phyloP scores from a whole-genome alignment of 2,888 invertebrate species.

The Liodrosophila aerea region DNA sequence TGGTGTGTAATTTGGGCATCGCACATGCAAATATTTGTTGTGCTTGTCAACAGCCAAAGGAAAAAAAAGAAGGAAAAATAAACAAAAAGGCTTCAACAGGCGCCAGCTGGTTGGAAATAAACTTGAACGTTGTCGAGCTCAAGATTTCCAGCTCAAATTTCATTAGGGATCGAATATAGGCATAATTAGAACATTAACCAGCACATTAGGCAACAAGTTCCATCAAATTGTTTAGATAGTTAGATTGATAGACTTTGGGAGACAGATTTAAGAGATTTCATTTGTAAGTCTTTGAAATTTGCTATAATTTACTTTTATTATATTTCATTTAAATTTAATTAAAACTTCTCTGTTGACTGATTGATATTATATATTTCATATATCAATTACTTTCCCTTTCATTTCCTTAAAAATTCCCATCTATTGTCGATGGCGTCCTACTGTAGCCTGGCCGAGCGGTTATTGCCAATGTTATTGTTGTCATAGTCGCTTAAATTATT shows the following conservation, averaged over 20 bases:
- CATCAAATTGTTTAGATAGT: no score
- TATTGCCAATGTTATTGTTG: slow-evolving; percentile 4
- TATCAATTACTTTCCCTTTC: no score
- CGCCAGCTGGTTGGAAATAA: slow-evolving; percentile 9
- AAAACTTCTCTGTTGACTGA: no score
- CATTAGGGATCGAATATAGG: slow-evolving; percentile 3
- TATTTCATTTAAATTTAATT: no score
- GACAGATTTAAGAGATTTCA: no score
- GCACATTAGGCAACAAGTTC: no score
- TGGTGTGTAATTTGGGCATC: slow-evolving; percentile 27
- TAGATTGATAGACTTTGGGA: no score
- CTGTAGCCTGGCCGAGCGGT: neutral
- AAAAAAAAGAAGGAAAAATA: slow-evolving; percentile 6
- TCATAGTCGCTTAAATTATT: slow-evolving; percentile 44
- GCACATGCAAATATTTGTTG: slow-evolving; percentile 57
- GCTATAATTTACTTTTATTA: no score
- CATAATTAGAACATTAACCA: slow-evolving; percentile 22
- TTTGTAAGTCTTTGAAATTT: no score
- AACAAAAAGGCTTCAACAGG: slow-evolving; percentile 40
- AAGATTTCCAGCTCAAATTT: slow-evolving; percentile 35
- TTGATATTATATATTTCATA: no score
- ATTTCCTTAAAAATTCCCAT: no score
- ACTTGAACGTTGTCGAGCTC: neutral
- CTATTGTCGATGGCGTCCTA: no score
- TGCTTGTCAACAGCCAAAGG: slow-evolving; percentile 33